Evolutionary conservation across 2,113 vertebrate genomes (phyloP), one percentile per base, ranked within the genome.

Genomic region (Nerophis ophidion): DNA sequence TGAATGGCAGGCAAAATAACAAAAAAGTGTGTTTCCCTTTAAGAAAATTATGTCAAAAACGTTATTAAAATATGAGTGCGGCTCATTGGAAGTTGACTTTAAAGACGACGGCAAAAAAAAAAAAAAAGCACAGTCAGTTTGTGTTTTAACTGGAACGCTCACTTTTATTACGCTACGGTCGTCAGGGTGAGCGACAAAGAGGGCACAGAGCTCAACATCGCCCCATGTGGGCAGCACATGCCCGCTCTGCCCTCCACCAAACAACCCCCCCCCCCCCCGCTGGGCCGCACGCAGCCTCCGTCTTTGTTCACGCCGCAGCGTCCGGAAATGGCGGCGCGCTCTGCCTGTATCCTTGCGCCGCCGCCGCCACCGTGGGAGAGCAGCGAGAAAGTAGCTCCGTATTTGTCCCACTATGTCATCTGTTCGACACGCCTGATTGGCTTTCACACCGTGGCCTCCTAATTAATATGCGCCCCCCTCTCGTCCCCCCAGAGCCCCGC

Each of bases 381-480:
- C 74, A 6, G 68, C 58, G 12, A 74, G 61, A 88, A 88, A 88
- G 72, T 86, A 84, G 85, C 76, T 71, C 88, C 80, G 64, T 79
- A 71, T 82, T 89, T 81, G 81, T 80, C 71, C 81, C 73, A 66
- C 72, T 84, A 51, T 83, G 81, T 88, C 82, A 83, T 89, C 86
- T 88, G 79, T 82, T 86, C 80, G 76, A 76, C 83, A 82, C 82
- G 84, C 81, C 80, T 81, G 82, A 80, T 82, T 83, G 81, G 72
- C 80, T 84, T 84, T 87, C 81, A 81, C 82, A 86, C 81, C 74
- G 60, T 61, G 56, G 74, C 75, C 70, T 80, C 76, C 86, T 89
- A 79, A 90, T 91, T 89, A 87, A 88, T 85, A 91, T 91, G 83
- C 89, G 60, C 79, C 63, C 61, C 74, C 80, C 72, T n/a, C 77